Base-by-base conservation (phyloP, 2,888 invertebrate genomes). In the Hydrotaea diabolus region DNA sequence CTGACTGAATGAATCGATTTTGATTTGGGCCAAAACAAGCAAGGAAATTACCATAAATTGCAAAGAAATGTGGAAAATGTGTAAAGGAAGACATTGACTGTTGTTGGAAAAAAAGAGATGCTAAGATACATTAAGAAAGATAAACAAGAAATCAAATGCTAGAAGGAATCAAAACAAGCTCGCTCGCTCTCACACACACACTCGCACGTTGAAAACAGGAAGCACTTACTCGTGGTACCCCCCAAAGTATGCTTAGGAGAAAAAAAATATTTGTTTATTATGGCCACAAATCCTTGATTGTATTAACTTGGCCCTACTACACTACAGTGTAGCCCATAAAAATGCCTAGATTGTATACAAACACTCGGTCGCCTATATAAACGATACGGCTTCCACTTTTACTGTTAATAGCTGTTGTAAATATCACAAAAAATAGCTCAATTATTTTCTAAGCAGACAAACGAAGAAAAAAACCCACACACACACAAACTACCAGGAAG, bases 111-210 rank as follows among this genome's bases (percentile, higher is more conserved):
- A 36, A 64, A 64, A 3, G 75, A 83, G 88, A 89, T 87, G 87
- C 89, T 89, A 88, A 87, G 88, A 88, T 87, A 71, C 85, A 83
- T 85, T 79, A 78, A 81, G 59, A 71, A 36, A 82, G 43, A 74
- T 21, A 36, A 59, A 46, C 21, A 69, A 81, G 17, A 36, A 64
- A 77, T 36, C 49, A 17, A 26, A 80, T 79, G 39, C 87, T 81
- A 85, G 77, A 86, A 85, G 85, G 64, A 85, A 81, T 36, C 71
- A 85, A 80, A 66, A 84, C 21, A 82, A 19, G 64, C 13, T n/a
- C n/a, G n/a, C n/a, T n/a, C n/a, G n/a, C n/a, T n/a, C 43, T 2
- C n/a, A n/a, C 49, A 49, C 49, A 49, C n/a, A 49, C n/a, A 49
- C 49, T 3, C n/a, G n/a, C 49, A n/a, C 49, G 49, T 15, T n/a